Evolutionary conservation across 2,113 vertebrate species (phyloP).

Genomic region (Nanger granti): DNA sequence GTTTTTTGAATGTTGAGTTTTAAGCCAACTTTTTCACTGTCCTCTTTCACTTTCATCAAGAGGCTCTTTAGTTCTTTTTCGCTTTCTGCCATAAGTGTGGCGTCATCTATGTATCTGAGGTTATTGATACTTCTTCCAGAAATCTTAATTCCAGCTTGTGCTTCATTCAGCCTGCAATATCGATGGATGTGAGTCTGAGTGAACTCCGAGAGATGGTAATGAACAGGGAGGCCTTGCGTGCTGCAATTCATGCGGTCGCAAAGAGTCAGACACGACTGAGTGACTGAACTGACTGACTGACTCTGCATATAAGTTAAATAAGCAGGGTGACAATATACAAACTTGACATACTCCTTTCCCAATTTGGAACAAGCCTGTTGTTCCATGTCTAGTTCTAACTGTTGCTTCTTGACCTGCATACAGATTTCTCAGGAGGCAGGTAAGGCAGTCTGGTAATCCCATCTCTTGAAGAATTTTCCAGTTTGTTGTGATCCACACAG

Average conservation of each 20-base stretch:
- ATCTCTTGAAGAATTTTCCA: neutral
- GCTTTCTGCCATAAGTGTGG: neutral
- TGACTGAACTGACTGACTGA: too few relatives aligned
- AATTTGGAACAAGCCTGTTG: neutral
- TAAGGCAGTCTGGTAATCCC: neutral
- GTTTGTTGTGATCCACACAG: neutral
- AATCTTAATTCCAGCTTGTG: neutral
- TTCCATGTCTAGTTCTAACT: neutral
- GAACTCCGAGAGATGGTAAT: too few relatives aligned
- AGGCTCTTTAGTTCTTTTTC: neutral
- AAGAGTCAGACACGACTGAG: too few relatives aligned
- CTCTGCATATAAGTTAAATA: neutral
- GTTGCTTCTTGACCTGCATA: neutral
- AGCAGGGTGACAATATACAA: neutral
- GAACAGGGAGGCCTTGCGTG: too few relatives aligned
- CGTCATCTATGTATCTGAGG: neutral
- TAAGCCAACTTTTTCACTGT: neutral
- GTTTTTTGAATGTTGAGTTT: neutral
- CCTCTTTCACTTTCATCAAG: neutral
- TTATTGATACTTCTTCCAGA: neutral
- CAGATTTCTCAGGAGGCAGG: neutral
- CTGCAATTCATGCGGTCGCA: too few relatives aligned
- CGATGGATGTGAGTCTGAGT: too few relatives aligned
- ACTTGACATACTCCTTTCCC: neutral
- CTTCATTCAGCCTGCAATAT: neutral